These are phyloP conservation scores for Cottus gobio DNA, from an alignment of 2,113 vertebrate genomes.

Conservation along the genomic window DNA sequence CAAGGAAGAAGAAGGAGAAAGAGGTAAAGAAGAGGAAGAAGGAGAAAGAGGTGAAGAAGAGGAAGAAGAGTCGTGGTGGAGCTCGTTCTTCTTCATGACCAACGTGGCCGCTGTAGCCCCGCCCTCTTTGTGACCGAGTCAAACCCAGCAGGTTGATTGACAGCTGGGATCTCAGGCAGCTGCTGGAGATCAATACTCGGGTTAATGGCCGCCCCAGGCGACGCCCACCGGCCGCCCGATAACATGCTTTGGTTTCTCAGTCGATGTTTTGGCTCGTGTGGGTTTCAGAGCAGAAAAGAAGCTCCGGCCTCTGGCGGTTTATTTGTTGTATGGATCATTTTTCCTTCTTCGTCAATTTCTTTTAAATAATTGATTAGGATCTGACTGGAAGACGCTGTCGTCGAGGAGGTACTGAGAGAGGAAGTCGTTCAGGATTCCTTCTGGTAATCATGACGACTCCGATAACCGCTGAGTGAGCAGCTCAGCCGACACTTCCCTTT, in stretches of 20 bases:
- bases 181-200: conserved; percentile 41
- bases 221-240: not conserved
- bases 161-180: conserved; percentile 14
- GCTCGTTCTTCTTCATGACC: not conserved
- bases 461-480: conserved; percentile 2
- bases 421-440: not conserved
- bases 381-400: not conserved
- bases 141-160: not conserved
- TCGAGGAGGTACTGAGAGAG: not conserved
- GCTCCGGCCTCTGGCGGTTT: not conserved
- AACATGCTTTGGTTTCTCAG: conserved; percentile 6
- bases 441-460: conserved; percentile 10
- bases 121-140: not conserved
- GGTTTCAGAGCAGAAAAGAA: not conserved
- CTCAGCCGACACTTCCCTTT: conserved; percentile 18
- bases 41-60: not conserved
- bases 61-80: not conserved
- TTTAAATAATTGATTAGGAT: not conserved
- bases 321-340: not conserved
- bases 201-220: conserved; percentile 41
- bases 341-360: not conserved
- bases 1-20: not conserved
- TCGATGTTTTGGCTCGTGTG: conserved; percentile 32
- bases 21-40: not conserved
- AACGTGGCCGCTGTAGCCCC: not conserved